Conservation (phyloP, 1,140 invertebrate species). For the Pachyrhynchus sulphureomaculatus region DNA sequence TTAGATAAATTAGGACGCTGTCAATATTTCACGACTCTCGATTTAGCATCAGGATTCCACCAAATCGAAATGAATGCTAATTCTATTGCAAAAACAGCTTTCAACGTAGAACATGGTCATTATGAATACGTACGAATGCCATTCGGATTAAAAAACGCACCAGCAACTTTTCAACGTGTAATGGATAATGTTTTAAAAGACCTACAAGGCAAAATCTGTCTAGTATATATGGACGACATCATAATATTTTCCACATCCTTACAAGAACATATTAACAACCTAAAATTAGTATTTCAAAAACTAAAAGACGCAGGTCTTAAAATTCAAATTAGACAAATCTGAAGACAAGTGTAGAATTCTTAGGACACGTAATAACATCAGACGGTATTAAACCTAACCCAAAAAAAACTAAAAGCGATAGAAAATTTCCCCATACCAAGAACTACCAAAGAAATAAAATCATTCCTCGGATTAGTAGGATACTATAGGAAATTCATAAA, state of each 20-base stretch:
- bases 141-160: conserved; percentile 49
- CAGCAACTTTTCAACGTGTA: conserved; percentile 36
- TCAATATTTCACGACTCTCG: conserved; percentile 52
- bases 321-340: conserved; percentile 34
- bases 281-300: conserved; percentile 41
- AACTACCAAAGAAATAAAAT: conserved; percentile 33
- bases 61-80: conserved; percentile 38
- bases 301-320: conserved; percentile 30
- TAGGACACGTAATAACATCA: conserved; percentile 20
- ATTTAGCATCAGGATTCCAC: conserved; percentile 54
- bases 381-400: conserved; percentile 22
- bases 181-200: conserved; percentile 21
- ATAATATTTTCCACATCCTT: conserved; percentile 44
- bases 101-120: conserved; percentile 35
- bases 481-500: too few species aligned
- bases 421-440: conserved; percentile 45
- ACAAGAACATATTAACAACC: conserved; percentile 41
- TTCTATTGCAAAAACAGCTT: conserved; percentile 42
- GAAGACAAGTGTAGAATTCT: conserved; percentile 34
- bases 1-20: conserved; percentile 48
- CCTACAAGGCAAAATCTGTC: conserved; percentile 44
- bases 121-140: conserved; percentile 35
- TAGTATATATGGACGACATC: conserved; percentile 44
- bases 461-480: conserved; percentile 27
- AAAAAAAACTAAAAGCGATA: conserved; percentile 26